Conservation (phyloP, 2,113 vertebrate species). For the Brienomyrus longianalis region DNA sequence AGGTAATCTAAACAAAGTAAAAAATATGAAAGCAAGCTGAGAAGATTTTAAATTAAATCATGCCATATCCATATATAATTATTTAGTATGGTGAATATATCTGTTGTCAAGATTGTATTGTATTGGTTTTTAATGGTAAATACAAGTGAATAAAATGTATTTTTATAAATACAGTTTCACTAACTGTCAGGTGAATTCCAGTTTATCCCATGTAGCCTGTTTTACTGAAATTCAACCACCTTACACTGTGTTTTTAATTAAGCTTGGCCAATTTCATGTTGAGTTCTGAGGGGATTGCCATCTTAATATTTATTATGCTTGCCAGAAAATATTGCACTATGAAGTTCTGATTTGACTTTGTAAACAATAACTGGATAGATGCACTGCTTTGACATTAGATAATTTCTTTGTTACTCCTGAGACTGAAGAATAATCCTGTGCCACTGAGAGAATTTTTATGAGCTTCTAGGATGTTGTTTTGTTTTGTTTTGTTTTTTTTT, state of each 20-base stretch:
- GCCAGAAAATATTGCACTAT: not conserved
- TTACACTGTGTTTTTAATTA: not conserved
- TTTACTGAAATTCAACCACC: not conserved
- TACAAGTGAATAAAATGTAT: not conserved
- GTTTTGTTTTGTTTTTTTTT: not conserved
- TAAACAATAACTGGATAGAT: not conserved
- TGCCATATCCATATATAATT: not conserved
- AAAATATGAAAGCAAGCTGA: not conserved
- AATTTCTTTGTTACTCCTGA: not conserved
- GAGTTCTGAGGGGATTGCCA: not conserved
- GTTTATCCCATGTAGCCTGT: not conserved
- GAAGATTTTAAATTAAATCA: not conserved
- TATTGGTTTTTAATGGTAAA: not conserved
- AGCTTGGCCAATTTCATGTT: not conserved
- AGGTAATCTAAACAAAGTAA: not conserved
- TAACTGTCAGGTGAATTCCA: not conserved
- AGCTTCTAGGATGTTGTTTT: not conserved
- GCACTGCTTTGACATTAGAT: not conserved
- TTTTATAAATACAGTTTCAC: not conserved
- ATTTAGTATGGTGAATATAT: not conserved
- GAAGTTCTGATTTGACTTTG: not conserved
- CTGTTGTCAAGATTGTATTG: not conserved
- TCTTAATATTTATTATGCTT: not conserved
- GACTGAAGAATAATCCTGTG: not conserved
- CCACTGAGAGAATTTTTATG: not conserved